Conservation (phyloP, 2,797 vertebrate species). For the Aphelocoma californica region DNA sequence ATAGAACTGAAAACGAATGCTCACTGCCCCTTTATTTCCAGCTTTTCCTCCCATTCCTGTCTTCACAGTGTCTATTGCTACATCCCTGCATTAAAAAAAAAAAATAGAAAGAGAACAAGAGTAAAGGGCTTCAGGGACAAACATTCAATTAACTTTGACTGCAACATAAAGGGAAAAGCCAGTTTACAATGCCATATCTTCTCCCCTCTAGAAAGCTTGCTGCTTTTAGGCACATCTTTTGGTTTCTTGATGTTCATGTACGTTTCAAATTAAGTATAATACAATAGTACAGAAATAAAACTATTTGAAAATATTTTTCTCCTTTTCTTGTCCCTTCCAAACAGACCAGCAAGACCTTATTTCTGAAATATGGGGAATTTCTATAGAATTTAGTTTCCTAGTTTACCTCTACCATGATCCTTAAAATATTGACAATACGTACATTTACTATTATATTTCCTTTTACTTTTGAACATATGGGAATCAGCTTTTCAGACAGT, state of each 20-base stretch:
- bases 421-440: neutral
- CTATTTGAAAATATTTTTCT: neutral
- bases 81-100: conserved; percentile 66
- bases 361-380: neutral
- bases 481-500: neutral
- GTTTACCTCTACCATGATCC: neutral
- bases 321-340: neutral
- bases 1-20: conserved; percentile 81
- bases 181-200: neutral
- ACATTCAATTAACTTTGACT: neutral
- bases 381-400: neutral
- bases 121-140: neutral
- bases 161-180: neutral
- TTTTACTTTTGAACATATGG: neutral
- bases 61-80: conserved; percentile 81
- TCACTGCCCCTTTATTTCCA: conserved; percentile 82
- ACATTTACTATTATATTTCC: neutral
- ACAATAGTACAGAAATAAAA: neutral
- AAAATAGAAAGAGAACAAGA: neutral
- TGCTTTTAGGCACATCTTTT: neutral
- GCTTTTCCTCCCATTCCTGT: conserved; percentile 83
- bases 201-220: neutral
- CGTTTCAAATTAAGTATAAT: neutral
- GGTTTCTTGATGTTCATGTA: neutral
- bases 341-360: neutral